Evolutionary conservation across 2,888 invertebrate species (phyloP), one percentile per base, ranked within the genome.

Genomic region (Parelbella ahira): DNA sequence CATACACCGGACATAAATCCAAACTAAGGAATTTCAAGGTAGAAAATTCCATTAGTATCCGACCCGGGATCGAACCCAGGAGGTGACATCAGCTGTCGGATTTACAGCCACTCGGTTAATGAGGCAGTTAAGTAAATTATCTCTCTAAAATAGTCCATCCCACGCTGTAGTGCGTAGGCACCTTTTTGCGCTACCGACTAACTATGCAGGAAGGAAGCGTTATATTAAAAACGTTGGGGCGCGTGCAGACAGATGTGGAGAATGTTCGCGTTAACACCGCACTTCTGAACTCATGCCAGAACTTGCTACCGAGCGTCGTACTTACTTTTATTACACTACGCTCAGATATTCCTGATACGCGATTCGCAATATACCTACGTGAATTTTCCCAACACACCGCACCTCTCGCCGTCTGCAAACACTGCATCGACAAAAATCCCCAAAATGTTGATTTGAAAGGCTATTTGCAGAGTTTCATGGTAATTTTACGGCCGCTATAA

Each of bases 261-360:
- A 80, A 82, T 79, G 79, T 63, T 54, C 64, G 52, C 55, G 71
- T 76, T 79, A 78, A 72, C 72, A 63, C 69, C 54, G 46, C 58
- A 65, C 56, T 74, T 69, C 76, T 79, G 82, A 82, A 79, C 73
- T 71, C 57, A 47, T 68, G 81, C 81, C 81, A 65, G 63, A 62
- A 37, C 51, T 63, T 61, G 56, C 59, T 60, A 60, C 54, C 56
- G 56, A 47, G 54, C 54, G 56, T 53, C 53, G 56, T 60, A 73
- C 68, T 54, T 62, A 67, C 63, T 70, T 76, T 78, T 75, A 73
- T 72, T 64, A 57, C 61, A 57, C 55, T 60, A 7, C 2, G 20
- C 2, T 15, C 15, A n/a, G n/a, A n/a, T n/a, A n/a, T n/a, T n/a
- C n/a, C n/a, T n/a, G n/a, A n/a, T n/a, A n/a, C n/a, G n/a, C n/a